Evolutionary conservation across 2,113 vertebrate species (phyloP).

Genomic region (Zingel zingel): DNA sequence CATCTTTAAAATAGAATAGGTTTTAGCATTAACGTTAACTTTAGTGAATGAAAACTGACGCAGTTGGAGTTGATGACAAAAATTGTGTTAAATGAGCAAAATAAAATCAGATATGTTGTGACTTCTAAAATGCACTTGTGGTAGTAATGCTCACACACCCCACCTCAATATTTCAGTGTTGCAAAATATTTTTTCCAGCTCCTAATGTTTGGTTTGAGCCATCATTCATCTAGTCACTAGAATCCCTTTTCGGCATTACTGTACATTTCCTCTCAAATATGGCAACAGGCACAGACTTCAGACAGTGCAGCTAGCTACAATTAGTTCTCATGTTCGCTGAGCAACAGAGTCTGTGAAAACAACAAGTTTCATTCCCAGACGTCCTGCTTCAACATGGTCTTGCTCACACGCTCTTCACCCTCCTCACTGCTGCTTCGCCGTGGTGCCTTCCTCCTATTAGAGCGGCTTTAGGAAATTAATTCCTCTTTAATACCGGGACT

Average conservation of each 20-base stretch:
- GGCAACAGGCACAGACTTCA: constrained; percentile 49
- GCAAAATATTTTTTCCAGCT: constrained; percentile 37
- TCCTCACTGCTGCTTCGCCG: neutral
- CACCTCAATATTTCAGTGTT: constrained; percentile 28
- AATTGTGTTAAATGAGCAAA: constrained; percentile 65
- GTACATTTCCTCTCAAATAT: constrained; percentile 39
- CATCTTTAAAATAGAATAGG: constrained; percentile 67
- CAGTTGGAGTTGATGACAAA: constrained; percentile 46
- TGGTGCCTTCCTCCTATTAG: constrained; percentile 29
- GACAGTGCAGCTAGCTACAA: constrained; percentile 1
- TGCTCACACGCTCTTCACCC: constrained; percentile 5
- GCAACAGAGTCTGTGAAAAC: constrained; percentile 33
- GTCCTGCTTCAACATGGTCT: constrained; percentile 36
- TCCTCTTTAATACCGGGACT: constrained; percentile 50
- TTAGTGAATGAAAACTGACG: constrained; percentile 60
- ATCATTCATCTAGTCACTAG: constrained; percentile 17
- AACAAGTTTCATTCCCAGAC: constrained; percentile 34
- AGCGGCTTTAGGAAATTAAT: constrained; percentile 51
- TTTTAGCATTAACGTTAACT: constrained; percentile 49
- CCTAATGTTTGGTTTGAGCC: constrained; percentile 47
- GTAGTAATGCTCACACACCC: constrained; percentile 60
- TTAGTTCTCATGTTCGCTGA: constrained; percentile 34
- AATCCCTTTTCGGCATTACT: constrained; percentile 58
- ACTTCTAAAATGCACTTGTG: constrained; percentile 81
- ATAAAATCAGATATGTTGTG: constrained; percentile 50